These are phyloP conservation scores for Metalampra italica DNA, from an alignment of 2,888 invertebrate genomes.

Conservation along the genomic window DNA sequence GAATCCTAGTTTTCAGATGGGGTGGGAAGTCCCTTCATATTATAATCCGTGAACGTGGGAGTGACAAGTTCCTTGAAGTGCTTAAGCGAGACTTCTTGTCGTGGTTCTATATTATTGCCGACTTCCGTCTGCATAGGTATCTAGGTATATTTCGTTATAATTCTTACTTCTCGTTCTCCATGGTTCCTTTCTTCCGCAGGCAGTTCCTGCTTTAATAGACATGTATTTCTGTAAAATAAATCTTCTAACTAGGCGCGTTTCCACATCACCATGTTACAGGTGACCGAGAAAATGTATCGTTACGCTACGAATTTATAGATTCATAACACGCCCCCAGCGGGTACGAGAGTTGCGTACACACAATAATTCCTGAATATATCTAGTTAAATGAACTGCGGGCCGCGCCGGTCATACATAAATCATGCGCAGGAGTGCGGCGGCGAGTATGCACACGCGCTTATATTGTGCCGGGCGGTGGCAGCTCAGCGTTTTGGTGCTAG, in stretches of 20 bases:
- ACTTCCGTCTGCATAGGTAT: no score
- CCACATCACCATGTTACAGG: not conserved
- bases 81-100: no score
- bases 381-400: constrained; percentile 64
- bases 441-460: constrained; percentile 47
- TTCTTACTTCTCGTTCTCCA: no score
- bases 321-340: constrained; percentile 48
- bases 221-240: no score
- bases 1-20: no score
- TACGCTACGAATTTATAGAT: constrained; percentile 37
- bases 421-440: constrained; percentile 48
- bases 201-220: no score
- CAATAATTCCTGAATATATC: constrained; percentile 68
- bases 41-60: no score
- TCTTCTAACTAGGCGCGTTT: not conserved
- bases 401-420: constrained; percentile 67
- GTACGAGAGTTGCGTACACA: constrained; percentile 53
- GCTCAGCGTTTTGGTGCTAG: constrained; percentile 20
- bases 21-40: no score
- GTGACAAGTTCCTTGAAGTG: no score
- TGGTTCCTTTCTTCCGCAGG: no score
- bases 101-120: no score
- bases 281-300: constrained; percentile 2
- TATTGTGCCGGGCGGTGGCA: constrained; percentile 20
- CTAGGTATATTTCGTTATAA: no score